A percentile compares a stretch with the other conserved stretches of the same genome.
Conservation (phyloP, 2,797 vertebrate species). For the Scleropages formosus region DNA sequence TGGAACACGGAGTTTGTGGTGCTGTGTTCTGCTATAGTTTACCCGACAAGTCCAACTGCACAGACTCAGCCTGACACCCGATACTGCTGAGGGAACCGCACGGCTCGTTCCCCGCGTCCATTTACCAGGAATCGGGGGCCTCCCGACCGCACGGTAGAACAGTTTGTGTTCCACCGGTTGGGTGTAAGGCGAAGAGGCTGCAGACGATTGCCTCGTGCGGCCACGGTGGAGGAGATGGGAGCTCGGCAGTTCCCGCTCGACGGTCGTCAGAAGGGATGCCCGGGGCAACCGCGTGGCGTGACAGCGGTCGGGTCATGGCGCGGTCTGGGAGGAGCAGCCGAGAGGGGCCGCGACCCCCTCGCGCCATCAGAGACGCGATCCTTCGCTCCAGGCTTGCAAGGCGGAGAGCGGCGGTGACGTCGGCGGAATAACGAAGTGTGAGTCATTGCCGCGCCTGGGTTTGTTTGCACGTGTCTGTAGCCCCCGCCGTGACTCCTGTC, state of each 20-base stretch:
- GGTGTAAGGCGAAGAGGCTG: constrained; percentile 25
- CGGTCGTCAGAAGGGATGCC: not conserved
- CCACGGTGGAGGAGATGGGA: constrained; percentile 11
- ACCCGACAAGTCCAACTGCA: not conserved
- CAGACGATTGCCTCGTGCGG: constrained; percentile 32
- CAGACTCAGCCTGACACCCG: not conserved
- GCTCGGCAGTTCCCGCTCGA: not conserved
- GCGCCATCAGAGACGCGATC: no score
- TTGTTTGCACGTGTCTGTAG: constrained; percentile 6
- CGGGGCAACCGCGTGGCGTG: not conserved
- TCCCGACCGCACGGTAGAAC: constrained; percentile 35
- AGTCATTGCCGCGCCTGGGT: constrained; percentile 9
- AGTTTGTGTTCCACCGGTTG: constrained; percentile 37
- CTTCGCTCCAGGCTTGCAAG: no score
- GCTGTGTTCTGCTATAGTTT: constrained; percentile 8
- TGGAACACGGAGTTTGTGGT: not conserved
- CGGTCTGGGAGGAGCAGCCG: not conserved
- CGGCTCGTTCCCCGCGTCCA: constrained; percentile 14
- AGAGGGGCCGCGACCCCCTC: not conserved
- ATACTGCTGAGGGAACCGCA: not conserved
- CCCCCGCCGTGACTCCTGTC: not conserved
- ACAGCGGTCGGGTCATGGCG: not conserved
- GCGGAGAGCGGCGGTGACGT: not conserved
- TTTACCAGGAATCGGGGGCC: not conserved
- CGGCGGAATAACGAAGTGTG: constrained; percentile 3